Evolutionary conservation across 2,888 invertebrate species (phyloP), one percentile per base, ranked within the genome.

Genomic region (Lordiphosa fenestrarum): DNA sequence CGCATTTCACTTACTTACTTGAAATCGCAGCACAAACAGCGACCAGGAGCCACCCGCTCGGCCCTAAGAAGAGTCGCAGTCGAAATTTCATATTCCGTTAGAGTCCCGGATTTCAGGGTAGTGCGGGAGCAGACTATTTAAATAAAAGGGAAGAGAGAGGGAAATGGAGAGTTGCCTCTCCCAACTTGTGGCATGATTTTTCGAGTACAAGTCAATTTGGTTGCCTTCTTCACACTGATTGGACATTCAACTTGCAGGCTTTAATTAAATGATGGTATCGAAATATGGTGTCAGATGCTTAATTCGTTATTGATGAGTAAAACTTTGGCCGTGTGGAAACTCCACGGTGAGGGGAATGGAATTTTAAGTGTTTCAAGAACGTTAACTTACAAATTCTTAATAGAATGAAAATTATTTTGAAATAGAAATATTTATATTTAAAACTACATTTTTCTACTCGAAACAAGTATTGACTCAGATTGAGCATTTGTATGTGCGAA

Each of bases 31-130:
- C 51, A 61, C 76, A 75, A 73, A 69, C 66, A 69, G 47, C 41
- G 66, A 19, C 49, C 48, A 30, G 21, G 30, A 39, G 13, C 38
- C 36, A 37, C 30, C 47, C 9, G 9, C 30, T 12, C 40, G 19
- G 30, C 12, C 44, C 10, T 12, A 39, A 40, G 23, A 46, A 48
- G 42, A 53, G 53, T 30, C 40, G n/a, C n/a, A 21, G 55, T 53
- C 46, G 46, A 74, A 76, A 82, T 82, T 75, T 75, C 73, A 72
- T 78, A 77, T 77, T 77, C 76, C 52, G 68, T 63, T 75, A 60
- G 65, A 60, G 56, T 53, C 46, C 62, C 47, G 62, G 42, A 61
- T 59, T 44, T 6, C 39, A 7, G 52, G 2, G 21, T n/a, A 10
- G 36, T 30, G 19, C n/a, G 51, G 12, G 39, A 36, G 15, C 9